A percentile compares a stretch with the other conserved stretches of the same genome.
Evolutionary conservation across 2,797 vertebrate species (phyloP).

Genomic region (Eulemur albifrons): DNA sequence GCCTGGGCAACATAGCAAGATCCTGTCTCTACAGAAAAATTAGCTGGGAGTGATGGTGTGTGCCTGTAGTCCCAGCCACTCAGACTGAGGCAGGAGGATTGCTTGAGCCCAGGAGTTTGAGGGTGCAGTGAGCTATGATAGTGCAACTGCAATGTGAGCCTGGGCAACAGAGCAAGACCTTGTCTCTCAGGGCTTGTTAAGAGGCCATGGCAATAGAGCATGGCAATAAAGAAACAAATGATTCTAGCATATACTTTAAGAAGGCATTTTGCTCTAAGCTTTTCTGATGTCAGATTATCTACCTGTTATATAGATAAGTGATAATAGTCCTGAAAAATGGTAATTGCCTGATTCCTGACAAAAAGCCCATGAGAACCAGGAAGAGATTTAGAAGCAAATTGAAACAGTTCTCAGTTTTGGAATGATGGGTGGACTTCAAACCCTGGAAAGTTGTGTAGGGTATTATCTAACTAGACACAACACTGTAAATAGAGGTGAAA

Average conservation of each 20-base stretch:
- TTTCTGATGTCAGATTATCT: neutral
- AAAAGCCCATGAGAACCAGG: neutral
- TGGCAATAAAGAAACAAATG: neutral
- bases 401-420: neutral
- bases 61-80: no score
- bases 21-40: no score
- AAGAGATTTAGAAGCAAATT: neutral
- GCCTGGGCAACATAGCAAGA: no score
- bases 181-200: neutral
- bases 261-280: neutral
- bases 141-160: no score
- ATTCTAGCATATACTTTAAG: neutral
- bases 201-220: neutral
- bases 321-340: neutral
- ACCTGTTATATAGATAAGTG: neutral
- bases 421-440: neutral
- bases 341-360: neutral
- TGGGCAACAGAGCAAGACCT: no score
- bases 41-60: no score
- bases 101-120: no score
- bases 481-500: neutral
- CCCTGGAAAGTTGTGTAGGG: neutral
- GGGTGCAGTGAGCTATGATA: no score
- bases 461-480: neutral
- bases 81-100: no score